A percentile compares a stretch with the other conserved stretches of the same genome.
Evolutionary conservation across 2,888 invertebrate genomes (phyloP).

Genomic region (Spisula solida): DNA sequence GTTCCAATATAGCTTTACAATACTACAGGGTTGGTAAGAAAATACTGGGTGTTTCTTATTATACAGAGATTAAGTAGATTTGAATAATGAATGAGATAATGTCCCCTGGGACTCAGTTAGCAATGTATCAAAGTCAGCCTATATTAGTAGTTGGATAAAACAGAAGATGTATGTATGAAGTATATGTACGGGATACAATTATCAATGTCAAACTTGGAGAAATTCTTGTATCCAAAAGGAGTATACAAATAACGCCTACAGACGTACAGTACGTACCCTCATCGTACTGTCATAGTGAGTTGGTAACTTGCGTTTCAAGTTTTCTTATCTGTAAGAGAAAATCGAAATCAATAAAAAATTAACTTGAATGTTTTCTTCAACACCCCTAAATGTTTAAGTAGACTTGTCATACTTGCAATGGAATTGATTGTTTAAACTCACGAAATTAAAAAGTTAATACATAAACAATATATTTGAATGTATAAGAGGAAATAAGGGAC

Average conservation of each 20-base stretch:
- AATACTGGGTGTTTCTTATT: conserved; percentile 35
- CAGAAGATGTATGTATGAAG: conserved; percentile 34
- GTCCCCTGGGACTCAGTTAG: neutral
- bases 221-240: no score
- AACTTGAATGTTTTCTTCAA: neutral
- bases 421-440: no score
- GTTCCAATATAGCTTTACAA: neutral
- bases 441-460: no score
- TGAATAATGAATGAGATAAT: conserved; percentile 47
- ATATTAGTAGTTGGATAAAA: conserved; percentile 36
- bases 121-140: conserved; percentile 32
- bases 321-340: neutral
- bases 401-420: neutral
- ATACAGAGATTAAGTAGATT: conserved; percentile 38
- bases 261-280: no score
- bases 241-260: no score
- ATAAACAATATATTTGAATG: no score
- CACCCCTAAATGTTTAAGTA: neutral
- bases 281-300: no score
- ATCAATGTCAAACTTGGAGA: no score
- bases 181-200: neutral
- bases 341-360: neutral
- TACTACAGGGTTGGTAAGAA: neutral
- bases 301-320: no score
- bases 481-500: no score